phyloP scores from a whole-genome alignment of 1,140 invertebrate genomes.

The Drosophila athabasca region DNA sequence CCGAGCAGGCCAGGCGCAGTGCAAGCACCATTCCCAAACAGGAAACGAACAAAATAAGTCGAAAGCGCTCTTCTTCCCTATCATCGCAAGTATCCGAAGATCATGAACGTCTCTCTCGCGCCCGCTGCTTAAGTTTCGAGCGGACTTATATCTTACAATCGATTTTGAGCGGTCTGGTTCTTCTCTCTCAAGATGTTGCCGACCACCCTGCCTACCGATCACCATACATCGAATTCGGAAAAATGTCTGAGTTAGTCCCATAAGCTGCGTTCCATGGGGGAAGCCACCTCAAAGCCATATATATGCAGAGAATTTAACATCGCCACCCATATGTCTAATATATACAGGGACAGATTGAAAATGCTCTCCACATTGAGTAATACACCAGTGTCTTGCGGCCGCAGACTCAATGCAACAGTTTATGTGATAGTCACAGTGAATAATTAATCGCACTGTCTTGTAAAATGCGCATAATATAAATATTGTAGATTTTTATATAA shows the following conservation, averaged over 20 bases:
- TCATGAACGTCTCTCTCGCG: constrained; percentile 51
- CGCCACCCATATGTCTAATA: no score
- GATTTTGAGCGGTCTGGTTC: constrained; percentile 77
- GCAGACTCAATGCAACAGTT: constrained; percentile 72
- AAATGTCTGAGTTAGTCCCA: constrained; percentile 83
- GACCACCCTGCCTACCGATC: constrained; percentile 75
- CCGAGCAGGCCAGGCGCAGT: constrained; percentile 44
- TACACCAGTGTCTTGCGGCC: constrained; percentile 71
- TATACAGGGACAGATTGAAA: constrained; percentile 84
- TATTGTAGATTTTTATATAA: constrained; percentile 54
- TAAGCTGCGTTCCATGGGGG: constrained; percentile 83
- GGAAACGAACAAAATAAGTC: constrained; percentile 26
- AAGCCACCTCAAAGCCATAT: constrained; percentile 77
- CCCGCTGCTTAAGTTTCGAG: constrained; percentile 55
- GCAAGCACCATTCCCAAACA: constrained; percentile 18
- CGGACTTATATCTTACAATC: constrained; percentile 64
- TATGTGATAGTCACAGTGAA: constrained; percentile 73
- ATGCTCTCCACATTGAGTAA: constrained; percentile 72
- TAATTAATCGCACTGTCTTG: constrained; percentile 51
- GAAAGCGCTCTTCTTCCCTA: constrained; percentile 69
- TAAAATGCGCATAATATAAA: constrained; percentile 24
- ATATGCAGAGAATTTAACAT: constrained; percentile 84
- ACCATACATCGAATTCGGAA: constrained; percentile 83
- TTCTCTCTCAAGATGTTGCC: no score
- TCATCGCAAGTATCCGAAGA: constrained; percentile 74